Evolutionary conservation across 2,888 invertebrate species (phyloP).

Genomic region (Adelphocoris suturalis): DNA sequence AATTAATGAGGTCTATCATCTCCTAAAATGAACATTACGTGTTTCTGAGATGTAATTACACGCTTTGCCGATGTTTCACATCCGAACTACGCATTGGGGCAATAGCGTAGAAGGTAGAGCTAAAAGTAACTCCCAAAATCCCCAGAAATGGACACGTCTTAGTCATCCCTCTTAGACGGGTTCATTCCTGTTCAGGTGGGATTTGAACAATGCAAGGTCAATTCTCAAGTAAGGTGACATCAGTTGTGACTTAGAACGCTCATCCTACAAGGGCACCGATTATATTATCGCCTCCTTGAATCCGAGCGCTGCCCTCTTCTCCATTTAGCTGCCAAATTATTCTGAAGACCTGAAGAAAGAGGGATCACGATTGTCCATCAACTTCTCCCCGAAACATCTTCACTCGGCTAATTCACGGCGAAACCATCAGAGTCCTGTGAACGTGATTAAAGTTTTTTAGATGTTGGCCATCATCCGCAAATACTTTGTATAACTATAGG

Average conservation of each 20-base stretch:
- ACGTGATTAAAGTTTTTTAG: neutral
- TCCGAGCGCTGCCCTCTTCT: neutral
- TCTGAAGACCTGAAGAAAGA: constrained; percentile 1
- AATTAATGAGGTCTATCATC: too few relatives aligned
- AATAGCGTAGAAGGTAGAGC: too few relatives aligned
- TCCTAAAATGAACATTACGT: too few relatives aligned
- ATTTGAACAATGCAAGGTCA: constrained; percentile 8
- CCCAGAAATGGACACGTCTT: too few relatives aligned
- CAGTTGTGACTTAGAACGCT: constrained; percentile 1
- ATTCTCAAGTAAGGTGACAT: constrained; percentile 15
- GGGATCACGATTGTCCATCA: constrained; percentile 27
- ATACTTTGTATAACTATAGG: too few relatives aligned
- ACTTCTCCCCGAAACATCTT: constrained; percentile 14
- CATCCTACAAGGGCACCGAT: neutral
- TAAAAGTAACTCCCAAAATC: too few relatives aligned
- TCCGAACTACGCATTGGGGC: too few relatives aligned
- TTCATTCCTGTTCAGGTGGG: neutral
- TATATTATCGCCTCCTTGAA: constrained; percentile 35
- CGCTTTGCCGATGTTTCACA: too few relatives aligned
- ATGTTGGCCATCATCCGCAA: neutral
- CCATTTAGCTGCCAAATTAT: neutral
- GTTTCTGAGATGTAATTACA: too few relatives aligned
- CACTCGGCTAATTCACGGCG: neutral
- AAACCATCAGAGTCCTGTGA: neutral
- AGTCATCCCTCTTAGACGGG: neutral